Conservation (phyloP, 2,113 vertebrate species). For the Marmota monax region DNA sequence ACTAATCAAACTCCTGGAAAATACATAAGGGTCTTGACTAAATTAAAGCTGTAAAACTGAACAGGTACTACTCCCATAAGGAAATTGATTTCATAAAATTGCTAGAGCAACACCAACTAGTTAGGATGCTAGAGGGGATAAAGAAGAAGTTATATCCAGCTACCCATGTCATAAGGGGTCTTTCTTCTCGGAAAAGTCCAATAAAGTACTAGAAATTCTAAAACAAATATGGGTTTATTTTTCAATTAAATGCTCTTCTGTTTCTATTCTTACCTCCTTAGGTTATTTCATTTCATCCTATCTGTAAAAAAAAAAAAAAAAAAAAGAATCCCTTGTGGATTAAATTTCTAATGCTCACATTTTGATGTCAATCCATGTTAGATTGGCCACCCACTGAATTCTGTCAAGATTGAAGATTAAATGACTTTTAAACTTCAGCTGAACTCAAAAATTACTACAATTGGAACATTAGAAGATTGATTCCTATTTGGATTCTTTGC, state of each 20-base stretch:
- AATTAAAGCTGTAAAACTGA: slow-evolving; percentile 58
- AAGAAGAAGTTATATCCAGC: background rate
- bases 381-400: slow-evolving; percentile 54
- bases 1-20: slow-evolving; percentile 20
- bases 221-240: background rate
- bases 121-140: background rate
- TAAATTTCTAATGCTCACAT: slow-evolving; percentile 60
- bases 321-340: slow-evolving; percentile 39
- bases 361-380: slow-evolving; percentile 56
- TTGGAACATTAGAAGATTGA: slow-evolving; percentile 19
- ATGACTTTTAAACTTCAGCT: slow-evolving; percentile 66
- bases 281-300: slow-evolving; percentile 43
- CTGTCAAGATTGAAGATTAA: slow-evolving; percentile 58
- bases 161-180: background rate
- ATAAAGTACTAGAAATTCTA: slow-evolving; percentile 13
- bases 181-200: background rate
- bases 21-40: background rate
- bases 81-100: slow-evolving; percentile 51
- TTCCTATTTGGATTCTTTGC: slow-evolving; percentile 38
- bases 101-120: slow-evolving; percentile 1
- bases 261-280: background rate
- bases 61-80: background rate
- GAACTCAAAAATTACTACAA: slow-evolving; percentile 59
- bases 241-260: slow-evolving; percentile 32
- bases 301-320: slow-evolving; percentile 1